phyloP scores from a whole-genome alignment of 2,113 vertebrate genomes.

The Hippocampus abdominalis region DNA sequence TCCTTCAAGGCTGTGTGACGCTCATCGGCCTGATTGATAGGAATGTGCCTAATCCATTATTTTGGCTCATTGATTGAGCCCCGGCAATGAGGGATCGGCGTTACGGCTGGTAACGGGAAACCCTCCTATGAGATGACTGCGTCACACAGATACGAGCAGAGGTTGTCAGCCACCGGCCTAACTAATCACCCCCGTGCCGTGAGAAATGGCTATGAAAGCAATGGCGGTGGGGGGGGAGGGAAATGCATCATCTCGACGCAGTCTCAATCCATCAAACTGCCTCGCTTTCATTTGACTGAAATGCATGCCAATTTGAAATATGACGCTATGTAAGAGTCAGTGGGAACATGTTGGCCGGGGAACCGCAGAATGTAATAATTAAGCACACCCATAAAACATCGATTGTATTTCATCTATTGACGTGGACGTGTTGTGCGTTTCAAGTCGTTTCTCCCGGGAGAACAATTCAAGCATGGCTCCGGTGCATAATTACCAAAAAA shows the following conservation, averaged over 20 bases:
- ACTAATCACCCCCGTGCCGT: constrained; percentile 59
- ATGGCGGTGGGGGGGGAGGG: too few relatives aligned
- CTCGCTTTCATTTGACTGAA: constrained; percentile 66
- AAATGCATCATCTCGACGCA: constrained; percentile 66
- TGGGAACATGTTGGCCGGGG: constrained; percentile 17
- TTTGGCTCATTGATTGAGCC: constrained; percentile 47
- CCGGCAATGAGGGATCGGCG: constrained; percentile 44
- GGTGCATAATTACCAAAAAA: constrained; percentile 42
- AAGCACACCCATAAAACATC: constrained; percentile 51
- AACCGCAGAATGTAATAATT: constrained; percentile 58
- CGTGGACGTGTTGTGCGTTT: constrained; percentile 35
- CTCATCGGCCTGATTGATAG: constrained; percentile 41
- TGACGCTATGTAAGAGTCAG: constrained; percentile 55
- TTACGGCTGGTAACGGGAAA: constrained; percentile 41
- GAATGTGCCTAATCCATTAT: constrained; percentile 53
- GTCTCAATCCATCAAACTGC: constrained; percentile 57
- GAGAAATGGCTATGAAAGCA: constrained; percentile 67
- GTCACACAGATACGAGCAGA: constrained; percentile 30
- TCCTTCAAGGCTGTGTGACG: constrained; percentile 23
- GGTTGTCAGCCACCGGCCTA: constrained; percentile 49
- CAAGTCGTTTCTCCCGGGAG: constrained; percentile 23
- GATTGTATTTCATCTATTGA: constrained; percentile 51
- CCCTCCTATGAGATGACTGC: constrained; percentile 46
- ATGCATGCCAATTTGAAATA: constrained; percentile 58
- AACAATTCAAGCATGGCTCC: constrained; percentile 39